phyloP scores from a whole-genome alignment of 35 echinoderm and acorn worm genomes.

The Holothuria glaberrima region DNA sequence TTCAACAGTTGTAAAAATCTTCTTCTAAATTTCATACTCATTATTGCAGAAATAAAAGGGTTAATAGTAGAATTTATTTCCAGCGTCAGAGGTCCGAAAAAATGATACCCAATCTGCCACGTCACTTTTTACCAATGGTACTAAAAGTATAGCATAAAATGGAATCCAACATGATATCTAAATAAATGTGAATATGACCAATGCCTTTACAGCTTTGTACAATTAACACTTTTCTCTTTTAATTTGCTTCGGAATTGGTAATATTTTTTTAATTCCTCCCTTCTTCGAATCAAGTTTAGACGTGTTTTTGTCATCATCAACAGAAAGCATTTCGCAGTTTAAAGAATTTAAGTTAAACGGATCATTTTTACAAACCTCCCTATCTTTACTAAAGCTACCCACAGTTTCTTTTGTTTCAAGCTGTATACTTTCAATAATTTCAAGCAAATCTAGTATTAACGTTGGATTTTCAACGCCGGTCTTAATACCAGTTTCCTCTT shows the following conservation, averaged over 20 bases:
- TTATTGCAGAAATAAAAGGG: constrained; percentile 43
- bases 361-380: not conserved
- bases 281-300: not conserved
- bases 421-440: too few species aligned
- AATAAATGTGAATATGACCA: constrained; percentile 14
- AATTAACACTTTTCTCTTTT: constrained; percentile 1
- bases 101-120: not conserved
- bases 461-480: too few species aligned
- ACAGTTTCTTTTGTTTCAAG: not conserved
- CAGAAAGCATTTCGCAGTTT: too few species aligned
- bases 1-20: constrained; percentile 49
- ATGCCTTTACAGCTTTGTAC: constrained; percentile 40
- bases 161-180: constrained; percentile 60
- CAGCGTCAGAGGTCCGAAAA: not conserved
- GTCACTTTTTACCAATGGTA: not conserved
- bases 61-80: constrained; percentile 33
- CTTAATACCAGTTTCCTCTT: too few species aligned
- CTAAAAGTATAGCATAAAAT: constrained; percentile 25
- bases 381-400: not conserved
- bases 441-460: too few species aligned
- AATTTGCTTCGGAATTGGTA: not conserved
- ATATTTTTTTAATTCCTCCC: too few species aligned
- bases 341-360: too few species aligned
- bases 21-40: constrained; percentile 64
- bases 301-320: not conserved